A percentile compares a stretch with the other conserved stretches of the same genome.
Evolutionary conservation across 1,140 invertebrate species (phyloP).

Genomic region (Drosophila yakuba): DNA sequence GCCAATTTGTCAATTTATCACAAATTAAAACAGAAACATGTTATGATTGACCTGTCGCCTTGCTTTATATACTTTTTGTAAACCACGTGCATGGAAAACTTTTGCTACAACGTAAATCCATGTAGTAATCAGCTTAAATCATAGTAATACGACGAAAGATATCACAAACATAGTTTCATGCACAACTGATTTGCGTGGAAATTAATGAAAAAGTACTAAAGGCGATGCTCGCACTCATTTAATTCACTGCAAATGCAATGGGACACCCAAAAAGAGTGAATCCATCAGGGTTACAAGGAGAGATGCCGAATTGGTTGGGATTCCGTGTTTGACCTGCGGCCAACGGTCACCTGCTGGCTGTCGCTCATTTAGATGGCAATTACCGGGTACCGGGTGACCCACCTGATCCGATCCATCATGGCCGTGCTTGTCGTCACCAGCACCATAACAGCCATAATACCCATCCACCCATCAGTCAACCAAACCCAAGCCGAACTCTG

Average conservation of each 20-base stretch:
- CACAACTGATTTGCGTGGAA: not conserved
- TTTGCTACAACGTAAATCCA: not conserved
- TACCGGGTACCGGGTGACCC: conserved; percentile 1
- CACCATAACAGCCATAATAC: not conserved
- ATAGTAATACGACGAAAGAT: not conserved
- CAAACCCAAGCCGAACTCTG: conserved; percentile 1
- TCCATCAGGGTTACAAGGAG: not conserved
- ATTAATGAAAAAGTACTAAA: conserved; percentile 14
- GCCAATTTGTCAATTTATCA: not conserved
- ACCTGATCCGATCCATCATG: conserved; percentile 24
- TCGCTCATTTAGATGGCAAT: conserved; percentile 60
- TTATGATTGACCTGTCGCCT: no score
- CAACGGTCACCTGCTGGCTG: conserved; percentile 39
- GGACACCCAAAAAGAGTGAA: conserved; percentile 22
- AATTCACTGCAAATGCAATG: conserved; percentile 14
- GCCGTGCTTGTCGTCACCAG: conserved; percentile 1
- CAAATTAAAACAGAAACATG: no score
- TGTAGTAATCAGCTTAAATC: not conserved
- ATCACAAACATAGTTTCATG: not conserved
- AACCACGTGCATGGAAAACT: not conserved
- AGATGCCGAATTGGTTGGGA: conserved; percentile 1
- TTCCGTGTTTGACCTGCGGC: conserved; percentile 7
- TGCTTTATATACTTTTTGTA: not conserved
- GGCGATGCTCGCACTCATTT: not conserved
- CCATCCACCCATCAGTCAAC: conserved; percentile 18